Percentiles rank a stretch among this genome's conserved stretches.
Evolutionary conservation across 2,888 invertebrate genomes (phyloP).

Genomic region (Cheilosia vernalis): DNA sequence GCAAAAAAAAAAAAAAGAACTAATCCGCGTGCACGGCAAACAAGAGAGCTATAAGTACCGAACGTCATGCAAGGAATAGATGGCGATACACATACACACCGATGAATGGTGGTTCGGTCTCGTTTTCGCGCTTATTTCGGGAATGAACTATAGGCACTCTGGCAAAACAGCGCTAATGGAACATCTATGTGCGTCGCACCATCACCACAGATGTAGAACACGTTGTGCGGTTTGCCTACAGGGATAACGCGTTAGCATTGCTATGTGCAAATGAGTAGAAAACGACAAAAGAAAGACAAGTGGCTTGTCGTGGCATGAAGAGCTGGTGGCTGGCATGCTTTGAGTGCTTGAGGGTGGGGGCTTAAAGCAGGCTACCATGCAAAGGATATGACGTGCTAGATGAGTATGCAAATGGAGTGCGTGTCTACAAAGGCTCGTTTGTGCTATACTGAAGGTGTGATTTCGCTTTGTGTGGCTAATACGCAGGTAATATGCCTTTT

Average conservation of each 20-base stretch:
- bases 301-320: not conserved
- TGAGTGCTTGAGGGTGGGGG: not conserved
- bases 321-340: not conserved
- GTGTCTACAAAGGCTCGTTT: slow-evolving; percentile 21
- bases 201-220: slow-evolving; percentile 40
- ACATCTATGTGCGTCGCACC: slow-evolving; percentile 57
- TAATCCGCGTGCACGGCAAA: slow-evolving; percentile 25
- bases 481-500: slow-evolving; percentile 41
- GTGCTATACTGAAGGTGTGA: slow-evolving; percentile 15
- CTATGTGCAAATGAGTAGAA: slow-evolving; percentile 56
- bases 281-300: slow-evolving; percentile 35
- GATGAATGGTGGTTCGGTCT: not conserved
- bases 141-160: slow-evolving; percentile 21
- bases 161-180: slow-evolving; percentile 60
- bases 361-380: slow-evolving; percentile 29
- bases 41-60: slow-evolving; percentile 4
- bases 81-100: not conserved
- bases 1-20: slow-evolving; percentile 41
- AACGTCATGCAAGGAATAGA: slow-evolving; percentile 6
- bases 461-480: slow-evolving; percentile 34
- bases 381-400: slow-evolving; percentile 53
- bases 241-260: slow-evolving; percentile 49
- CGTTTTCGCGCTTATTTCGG: slow-evolving; percentile 20
- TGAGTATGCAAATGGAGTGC: slow-evolving; percentile 52
- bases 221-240: slow-evolving; percentile 57